These are phyloP conservation scores for Apamea crenata DNA, from an alignment of 2,888 invertebrate genomes.

Conservation along the genomic window DNA sequence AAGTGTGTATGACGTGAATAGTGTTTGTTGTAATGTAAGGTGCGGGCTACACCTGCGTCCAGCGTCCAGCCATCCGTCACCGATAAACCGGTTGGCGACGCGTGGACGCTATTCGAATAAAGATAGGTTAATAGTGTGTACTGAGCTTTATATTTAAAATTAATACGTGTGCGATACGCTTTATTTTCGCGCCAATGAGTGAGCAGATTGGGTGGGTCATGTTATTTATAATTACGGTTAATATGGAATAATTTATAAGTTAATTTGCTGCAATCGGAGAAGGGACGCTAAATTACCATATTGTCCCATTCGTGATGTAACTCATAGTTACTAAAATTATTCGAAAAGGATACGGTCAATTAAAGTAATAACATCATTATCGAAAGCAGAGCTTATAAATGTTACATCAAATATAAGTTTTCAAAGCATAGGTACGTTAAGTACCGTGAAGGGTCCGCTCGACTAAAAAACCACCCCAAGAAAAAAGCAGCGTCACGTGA, in stretches of 20 bases:
- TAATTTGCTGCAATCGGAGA: constrained; percentile 9
- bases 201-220: not conserved
- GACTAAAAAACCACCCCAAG: constrained; percentile 17
- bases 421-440: constrained; percentile 9
- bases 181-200: constrained; percentile 4
- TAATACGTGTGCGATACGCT: not conserved
- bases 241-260: not conserved
- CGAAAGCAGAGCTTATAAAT: constrained; percentile 3
- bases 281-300: not conserved
- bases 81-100: constrained; percentile 71
- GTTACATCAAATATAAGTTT: constrained; percentile 1
- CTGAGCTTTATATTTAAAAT: constrained; percentile 50
- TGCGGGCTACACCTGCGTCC: constrained; percentile 75
- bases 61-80: constrained; percentile 75
- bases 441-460: constrained; percentile 10
- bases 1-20: constrained; percentile 49
- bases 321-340: not conserved
- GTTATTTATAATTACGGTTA: constrained; percentile 12
- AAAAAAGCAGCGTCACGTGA: constrained; percentile 44
- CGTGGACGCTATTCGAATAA: constrained; percentile 56
- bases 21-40: constrained; percentile 54
- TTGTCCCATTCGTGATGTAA: not conserved
- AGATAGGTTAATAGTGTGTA: constrained; percentile 53
- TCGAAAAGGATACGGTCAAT: not conserved
- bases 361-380: constrained; percentile 13